Conservation (phyloP, 2,113 vertebrate species). For the Pogonocichla stellata region DNA sequence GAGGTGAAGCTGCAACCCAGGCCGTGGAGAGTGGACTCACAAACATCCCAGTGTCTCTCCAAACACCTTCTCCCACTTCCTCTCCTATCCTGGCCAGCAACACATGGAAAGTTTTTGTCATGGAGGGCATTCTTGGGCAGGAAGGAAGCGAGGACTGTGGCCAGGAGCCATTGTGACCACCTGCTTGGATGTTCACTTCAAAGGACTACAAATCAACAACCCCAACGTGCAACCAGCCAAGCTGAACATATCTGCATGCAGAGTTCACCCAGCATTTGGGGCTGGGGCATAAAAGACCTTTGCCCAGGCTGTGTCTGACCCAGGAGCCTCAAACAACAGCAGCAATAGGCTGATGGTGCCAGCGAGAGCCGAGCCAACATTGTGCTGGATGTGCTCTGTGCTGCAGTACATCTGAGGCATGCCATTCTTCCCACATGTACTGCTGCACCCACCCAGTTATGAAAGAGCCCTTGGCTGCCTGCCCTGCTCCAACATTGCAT, state of each 20-base stretch:
- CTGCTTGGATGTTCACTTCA: background rate
- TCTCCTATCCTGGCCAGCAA: background rate
- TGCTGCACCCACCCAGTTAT: constrained; percentile 48
- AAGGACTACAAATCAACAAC: background rate
- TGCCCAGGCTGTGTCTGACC: background rate
- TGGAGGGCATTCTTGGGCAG: background rate
- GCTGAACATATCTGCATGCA: background rate
- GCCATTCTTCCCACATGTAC: constrained; percentile 58
- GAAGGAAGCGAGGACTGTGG: background rate
- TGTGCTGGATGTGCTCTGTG: constrained; percentile 6
- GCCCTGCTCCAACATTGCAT: constrained; percentile 39
- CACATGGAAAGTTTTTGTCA: background rate
- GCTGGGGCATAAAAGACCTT: background rate
- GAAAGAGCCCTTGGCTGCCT: constrained; percentile 47
- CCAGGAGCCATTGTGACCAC: background rate
- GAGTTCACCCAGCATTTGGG: background rate
- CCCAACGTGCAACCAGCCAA: fast-evolving
- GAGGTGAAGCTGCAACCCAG: background rate
- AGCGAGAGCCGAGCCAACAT: background rate
- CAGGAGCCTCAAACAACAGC: background rate
- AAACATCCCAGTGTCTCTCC: background rate
- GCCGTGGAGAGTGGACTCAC: background rate
- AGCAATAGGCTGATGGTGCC: background rate
- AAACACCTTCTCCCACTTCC: background rate
- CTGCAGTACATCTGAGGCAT: background rate